phyloP scores from a whole-genome alignment of 2,888 invertebrate genomes.

The Melinaea marsaeus region DNA sequence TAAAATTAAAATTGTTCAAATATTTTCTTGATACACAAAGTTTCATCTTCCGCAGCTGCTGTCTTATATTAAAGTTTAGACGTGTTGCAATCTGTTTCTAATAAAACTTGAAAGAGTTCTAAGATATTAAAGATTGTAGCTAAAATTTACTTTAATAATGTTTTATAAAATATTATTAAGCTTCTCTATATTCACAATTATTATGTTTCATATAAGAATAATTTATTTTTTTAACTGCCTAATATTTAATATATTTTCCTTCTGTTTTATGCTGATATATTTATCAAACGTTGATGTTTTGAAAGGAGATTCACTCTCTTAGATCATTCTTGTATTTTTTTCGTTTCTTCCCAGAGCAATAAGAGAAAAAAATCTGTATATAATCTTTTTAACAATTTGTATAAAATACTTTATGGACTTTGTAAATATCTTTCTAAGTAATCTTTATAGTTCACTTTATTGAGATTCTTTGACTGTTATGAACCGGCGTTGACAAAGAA shows the following conservation, averaged over 20 bases:
- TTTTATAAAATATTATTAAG: neutral
- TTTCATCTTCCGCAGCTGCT: constrained; percentile 15
- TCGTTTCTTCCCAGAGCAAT: too few species aligned
- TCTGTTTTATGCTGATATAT: too few species aligned
- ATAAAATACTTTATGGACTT: neutral
- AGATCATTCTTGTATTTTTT: too few species aligned
- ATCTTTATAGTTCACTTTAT: neutral
- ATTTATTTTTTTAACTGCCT: too few species aligned
- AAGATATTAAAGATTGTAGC: constrained; percentile 16
- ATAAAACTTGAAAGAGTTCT: constrained; percentile 16
- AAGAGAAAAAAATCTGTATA: too few species aligned
- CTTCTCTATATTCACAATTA: neutral
- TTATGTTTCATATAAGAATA: too few species aligned
- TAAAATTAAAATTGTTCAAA: constrained; percentile 4
- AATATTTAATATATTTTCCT: too few species aligned
- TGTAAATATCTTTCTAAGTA: constrained; percentile 3
- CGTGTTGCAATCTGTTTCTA: constrained; percentile 22
- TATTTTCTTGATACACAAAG: constrained; percentile 5
- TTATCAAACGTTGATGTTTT: too few species aligned
- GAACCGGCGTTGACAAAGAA: neutral
- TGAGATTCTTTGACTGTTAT: constrained; percentile 1
- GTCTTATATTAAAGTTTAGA: constrained; percentile 23
- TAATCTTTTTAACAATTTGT: too few species aligned
- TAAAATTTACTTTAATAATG: neutral
- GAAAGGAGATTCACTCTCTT: too few species aligned